Percentiles rank a stretch among this genome's conserved stretches.
Conservation (phyloP, 2,113 vertebrate species). For the Athene cunicularia region DNA sequence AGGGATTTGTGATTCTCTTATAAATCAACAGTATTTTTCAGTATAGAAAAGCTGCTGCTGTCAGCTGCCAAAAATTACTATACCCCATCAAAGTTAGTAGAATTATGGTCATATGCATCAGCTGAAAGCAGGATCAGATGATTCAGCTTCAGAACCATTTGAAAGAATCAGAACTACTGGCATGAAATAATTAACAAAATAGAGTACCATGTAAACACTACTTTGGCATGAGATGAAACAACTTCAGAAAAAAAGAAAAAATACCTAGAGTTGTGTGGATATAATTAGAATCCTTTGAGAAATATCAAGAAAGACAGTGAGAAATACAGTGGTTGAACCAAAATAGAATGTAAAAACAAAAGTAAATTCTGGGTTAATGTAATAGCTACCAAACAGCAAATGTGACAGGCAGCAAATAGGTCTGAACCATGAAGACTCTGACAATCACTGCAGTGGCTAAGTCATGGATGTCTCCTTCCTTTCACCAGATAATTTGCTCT, state of each 20-base stretch:
- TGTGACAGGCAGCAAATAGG: not conserved
- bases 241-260: not conserved
- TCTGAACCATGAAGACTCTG: not conserved
- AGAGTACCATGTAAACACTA: not conserved
- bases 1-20: not conserved
- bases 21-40: not conserved
- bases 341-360: not conserved
- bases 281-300: slow-evolving; percentile 16
- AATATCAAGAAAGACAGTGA: not conserved
- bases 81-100: not conserved
- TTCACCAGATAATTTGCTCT: not conserved
- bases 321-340: not conserved
- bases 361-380: not conserved
- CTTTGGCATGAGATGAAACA: not conserved
- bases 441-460: not conserved
- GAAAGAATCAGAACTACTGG: slow-evolving; percentile 32
- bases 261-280: not conserved
- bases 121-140: not conserved
- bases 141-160: not conserved
- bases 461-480: not conserved
- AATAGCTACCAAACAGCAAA: not conserved
- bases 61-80: slow-evolving; percentile 16
- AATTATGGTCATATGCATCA: not conserved
- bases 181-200: not conserved
- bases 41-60: not conserved